phyloP scores from a whole-genome alignment of 2,113 vertebrate species.

The Cyprinodon tularosa region DNA sequence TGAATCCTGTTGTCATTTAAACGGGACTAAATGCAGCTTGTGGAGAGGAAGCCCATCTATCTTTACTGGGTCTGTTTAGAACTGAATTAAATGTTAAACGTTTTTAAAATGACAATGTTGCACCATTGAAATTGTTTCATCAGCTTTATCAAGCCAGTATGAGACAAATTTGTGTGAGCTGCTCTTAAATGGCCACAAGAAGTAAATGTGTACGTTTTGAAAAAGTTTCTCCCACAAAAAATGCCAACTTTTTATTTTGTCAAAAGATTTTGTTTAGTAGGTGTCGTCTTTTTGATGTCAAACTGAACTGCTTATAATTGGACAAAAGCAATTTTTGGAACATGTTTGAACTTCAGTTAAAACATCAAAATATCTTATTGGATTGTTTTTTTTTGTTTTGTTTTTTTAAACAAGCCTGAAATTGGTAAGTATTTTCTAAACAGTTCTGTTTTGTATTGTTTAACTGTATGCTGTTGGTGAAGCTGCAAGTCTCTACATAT shows the following conservation, averaged over 20 bases:
- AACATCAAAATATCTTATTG: conserved; percentile 13
- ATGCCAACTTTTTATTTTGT: conserved; percentile 61
- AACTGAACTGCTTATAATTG: conserved; percentile 35
- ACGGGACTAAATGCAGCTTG: conserved; percentile 57
- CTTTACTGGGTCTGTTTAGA: conserved; percentile 69
- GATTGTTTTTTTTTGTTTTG: conserved; percentile 13
- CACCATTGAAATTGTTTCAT: conserved; percentile 57
- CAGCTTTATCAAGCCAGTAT: conserved; percentile 60
- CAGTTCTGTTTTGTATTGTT: conserved; percentile 75
- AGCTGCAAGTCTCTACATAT: conserved; percentile 60
- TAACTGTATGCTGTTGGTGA: conserved; percentile 71
- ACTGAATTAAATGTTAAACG: conserved; percentile 61
- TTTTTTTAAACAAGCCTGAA: conserved; percentile 60
- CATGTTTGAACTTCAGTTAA: conserved; percentile 40
- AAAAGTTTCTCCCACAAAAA: conserved; percentile 21
- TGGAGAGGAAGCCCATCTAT: conserved; percentile 50
- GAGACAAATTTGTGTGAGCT: conserved; percentile 56
- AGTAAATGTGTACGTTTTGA: conserved; percentile 45
- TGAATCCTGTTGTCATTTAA: conserved; percentile 42
- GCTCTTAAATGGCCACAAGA: conserved; percentile 46
- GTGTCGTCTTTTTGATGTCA: conserved; percentile 55
- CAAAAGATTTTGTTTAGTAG: conserved; percentile 38
- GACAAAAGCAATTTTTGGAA: conserved; percentile 13
- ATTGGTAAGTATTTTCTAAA: conserved; percentile 84
- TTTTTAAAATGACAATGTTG: conserved; percentile 62